These are phyloP conservation scores for Leptinotarsa juncta DNA, from an alignment of 2,888 invertebrate species.

Conservation along the genomic window DNA sequence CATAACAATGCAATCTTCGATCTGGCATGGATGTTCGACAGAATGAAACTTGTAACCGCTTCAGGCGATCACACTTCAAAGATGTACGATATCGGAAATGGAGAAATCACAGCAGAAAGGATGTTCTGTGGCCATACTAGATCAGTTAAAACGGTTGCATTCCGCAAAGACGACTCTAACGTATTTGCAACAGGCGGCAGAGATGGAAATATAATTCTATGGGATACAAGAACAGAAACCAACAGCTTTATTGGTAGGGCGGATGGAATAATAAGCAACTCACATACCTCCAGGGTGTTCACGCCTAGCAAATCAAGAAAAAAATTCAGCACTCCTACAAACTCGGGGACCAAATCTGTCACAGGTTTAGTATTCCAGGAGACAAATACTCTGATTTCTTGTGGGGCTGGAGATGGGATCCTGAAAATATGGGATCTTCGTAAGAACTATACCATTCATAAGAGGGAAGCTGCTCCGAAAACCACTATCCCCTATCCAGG, in stretches of 20 bases:
- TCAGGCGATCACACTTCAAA: conserved; percentile 87
- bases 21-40: conserved; percentile 84
- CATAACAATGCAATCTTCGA: conserved; percentile 93
- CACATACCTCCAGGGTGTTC: conserved; percentile 68
- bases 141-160: conserved; percentile 86
- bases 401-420: conserved; percentile 87
- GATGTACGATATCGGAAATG: conserved; percentile 78
- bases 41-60: conserved; percentile 84
- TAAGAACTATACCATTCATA: conserved; percentile 79
- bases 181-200: conserved; percentile 88
- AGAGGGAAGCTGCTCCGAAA: conserved; percentile 78
- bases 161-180: conserved; percentile 75
- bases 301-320: conserved; percentile 64
- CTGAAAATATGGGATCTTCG: conserved; percentile 85
- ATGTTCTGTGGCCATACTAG: conserved; percentile 82
- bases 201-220: conserved; percentile 87
- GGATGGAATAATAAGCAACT: conserved; percentile 78
- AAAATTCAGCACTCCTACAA: conserved; percentile 55
- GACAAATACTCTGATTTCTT: conserved; percentile 81
- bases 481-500: conserved; percentile 81
- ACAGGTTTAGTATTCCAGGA: conserved; percentile 88
- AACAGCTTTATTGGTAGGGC: conserved; percentile 68
- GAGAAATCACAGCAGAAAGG: conserved; percentile 65
- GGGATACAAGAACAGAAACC: conserved; percentile 78
- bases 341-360: conserved; percentile 76